phyloP scores from a whole-genome alignment of 2,888 invertebrate species.

The Leptodirus hochenwartii region DNA sequence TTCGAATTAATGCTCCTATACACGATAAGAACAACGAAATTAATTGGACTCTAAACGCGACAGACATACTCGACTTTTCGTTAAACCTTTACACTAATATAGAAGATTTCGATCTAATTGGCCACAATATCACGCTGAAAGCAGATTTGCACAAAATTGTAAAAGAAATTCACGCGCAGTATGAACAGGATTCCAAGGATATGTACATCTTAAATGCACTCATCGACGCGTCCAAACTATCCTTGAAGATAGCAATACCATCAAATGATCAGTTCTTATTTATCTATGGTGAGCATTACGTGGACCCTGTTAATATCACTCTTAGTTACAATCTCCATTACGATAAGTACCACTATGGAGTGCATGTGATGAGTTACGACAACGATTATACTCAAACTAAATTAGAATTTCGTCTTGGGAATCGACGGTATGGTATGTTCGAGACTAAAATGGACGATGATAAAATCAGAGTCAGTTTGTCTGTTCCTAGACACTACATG shows the following conservation, averaged over 20 bases:
- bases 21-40: no score
- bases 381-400: conserved; percentile 11
- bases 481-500: conserved; percentile 9
- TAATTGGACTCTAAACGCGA: no score
- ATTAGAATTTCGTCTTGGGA: conserved; percentile 10
- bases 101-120: no score
- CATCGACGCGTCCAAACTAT: neutral
- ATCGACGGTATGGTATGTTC: conserved; percentile 12
- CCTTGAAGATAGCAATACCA: conserved; percentile 3
- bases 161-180: no score
- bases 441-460: conserved; percentile 11
- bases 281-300: conserved; percentile 7
- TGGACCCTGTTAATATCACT: conserved; percentile 8
- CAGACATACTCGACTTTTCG: no score
- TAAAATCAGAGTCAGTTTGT: conserved; percentile 11
- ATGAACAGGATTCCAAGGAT: no score
- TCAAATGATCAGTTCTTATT: conserved; percentile 5
- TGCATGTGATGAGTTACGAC: conserved; percentile 11
- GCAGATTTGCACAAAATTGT: no score
- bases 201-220: neutral
- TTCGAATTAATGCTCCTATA: no score
- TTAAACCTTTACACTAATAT: no score
- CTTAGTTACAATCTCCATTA: no score
- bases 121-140: no score
- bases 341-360: no score